Base-by-base conservation (phyloP, 2,113 vertebrate species). In the Hoplias malabaricus region DNA sequence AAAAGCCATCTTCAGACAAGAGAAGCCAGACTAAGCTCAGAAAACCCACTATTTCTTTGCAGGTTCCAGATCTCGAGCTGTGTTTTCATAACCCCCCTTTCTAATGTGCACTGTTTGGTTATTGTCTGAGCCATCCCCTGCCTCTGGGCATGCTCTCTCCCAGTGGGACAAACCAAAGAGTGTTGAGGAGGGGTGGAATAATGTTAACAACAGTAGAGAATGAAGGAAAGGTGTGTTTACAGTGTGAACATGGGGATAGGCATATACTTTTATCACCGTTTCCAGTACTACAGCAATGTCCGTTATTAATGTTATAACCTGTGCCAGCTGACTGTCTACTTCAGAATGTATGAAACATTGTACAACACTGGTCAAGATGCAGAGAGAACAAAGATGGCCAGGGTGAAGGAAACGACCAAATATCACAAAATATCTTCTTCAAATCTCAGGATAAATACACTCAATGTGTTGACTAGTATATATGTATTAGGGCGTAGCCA, bases 101-200 rank as follows among this genome's bases (percentile, higher is more conserved):
- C 29, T 50, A 57, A 57, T 29, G 23, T 27, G 5, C 54, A 5
- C 25, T 57, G 48, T 59, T 53, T 53, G 48, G 6, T 63, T 63
- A 25, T 36, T 63, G 57, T 62, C 16, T 62, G 31, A 62, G 29
- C 46, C 31, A 33, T 12, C 31, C 12, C 2, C 25, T 25, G 43
- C 59, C 33, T 34, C 63, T 54, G 46, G 59, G 61, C 59, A 65
- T 62, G 12, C 72, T 63, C 42, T n/a, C 25, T 61, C 34, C 16
- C 54, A 40, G 54, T 11, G 69, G 69, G 27, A 56, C 9, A 53
- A 62, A 50, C 57, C 59, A 38, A 63, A 36, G 12, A 11, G 34
- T 4, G 4, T 42, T 0, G 1, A 27, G 6, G 4, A 14, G 23
- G 23, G 59, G 73, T 54, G 31, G 46, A 42, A 10, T 23, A 66